These are phyloP conservation scores for Sympetrum striolatum DNA, from an alignment of 2,888 invertebrate species.

Conservation along the genomic window DNA sequence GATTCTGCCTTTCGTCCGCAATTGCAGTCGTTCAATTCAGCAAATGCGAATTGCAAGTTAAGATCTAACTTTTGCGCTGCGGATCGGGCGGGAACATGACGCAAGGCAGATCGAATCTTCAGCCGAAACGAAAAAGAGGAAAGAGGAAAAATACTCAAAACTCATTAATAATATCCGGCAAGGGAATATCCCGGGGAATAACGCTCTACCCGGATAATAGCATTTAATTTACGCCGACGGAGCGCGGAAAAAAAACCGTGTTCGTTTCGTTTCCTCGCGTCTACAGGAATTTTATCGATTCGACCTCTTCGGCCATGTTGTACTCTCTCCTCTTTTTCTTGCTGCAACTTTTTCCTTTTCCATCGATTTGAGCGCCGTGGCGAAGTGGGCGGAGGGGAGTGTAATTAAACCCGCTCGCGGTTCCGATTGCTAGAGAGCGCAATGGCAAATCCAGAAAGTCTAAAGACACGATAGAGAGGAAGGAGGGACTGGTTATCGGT, in stretches of 20 bases:
- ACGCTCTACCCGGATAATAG: not conserved
- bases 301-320: not conserved
- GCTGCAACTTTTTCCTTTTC: not conserved
- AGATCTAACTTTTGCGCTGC: not conserved
- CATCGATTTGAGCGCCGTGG: not conserved
- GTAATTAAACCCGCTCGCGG: constrained; percentile 1
- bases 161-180: not conserved
- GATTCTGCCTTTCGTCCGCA: not conserved
- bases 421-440: not conserved
- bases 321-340: not conserved
- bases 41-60: not conserved
- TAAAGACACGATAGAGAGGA: not conserved
- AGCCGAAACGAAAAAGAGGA: not conserved
- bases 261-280: not conserved
- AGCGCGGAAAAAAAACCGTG: not conserved
- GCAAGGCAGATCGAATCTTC: not conserved
- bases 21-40: not conserved
- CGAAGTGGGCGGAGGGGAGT: constrained; percentile 7
- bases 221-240: not conserved
- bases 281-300: constrained; percentile 12
- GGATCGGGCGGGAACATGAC: not conserved
- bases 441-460: not conserved
- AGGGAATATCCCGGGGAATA: not conserved
- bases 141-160: not conserved
- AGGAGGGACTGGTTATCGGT: not conserved